Base-by-base conservation (phyloP, 2,888 invertebrate genomes). In the Acleris sparsana region DNA sequence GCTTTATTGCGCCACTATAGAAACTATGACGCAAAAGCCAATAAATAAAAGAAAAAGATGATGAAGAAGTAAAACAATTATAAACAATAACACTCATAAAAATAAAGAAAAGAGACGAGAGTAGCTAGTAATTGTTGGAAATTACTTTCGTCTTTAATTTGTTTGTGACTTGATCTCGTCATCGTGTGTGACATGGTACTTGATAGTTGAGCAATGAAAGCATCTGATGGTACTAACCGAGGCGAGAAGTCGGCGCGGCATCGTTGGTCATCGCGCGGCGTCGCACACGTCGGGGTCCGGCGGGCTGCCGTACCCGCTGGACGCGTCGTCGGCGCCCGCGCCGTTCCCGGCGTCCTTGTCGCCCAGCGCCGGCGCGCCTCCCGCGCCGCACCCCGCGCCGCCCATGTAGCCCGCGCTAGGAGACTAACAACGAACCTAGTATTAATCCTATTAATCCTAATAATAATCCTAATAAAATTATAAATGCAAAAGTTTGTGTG, bases 221-320 rank as follows among this genome's bases (percentile, higher is more conserved):
- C 5, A 44, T n/a, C 2, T 46, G 16, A 17, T n/a, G 18, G 18
- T 18, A 29, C 76, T 75, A 68, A 92, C 92, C 86, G 92, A 87
- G 84, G 92, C 88, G 79, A 87, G 85, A 75, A 88, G 87, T 86
- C 92, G 91, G 88, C 92, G 92, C 63, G 85, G 83, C 75, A 88
- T 78, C 77, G 80, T 80, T 85, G 91, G 92, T 92, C 92, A 92
- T 92, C 93, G 91, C 70, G 89, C 91, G 71, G 90, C 90, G 69
- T 93, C 93, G 78, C 87, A 93, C 74, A 94, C 95, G 74, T 95
- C 95, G 16, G 95, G 95, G 84, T 95, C 95, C 33, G 96, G 92
- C 72, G 92, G 96, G 86, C 96, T 96, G 76, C 96, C 96, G 89
- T 96, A 96, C 2, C 96, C 96, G 83, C 96, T 96, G 78, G 96